Evolutionary conservation across 2,113 vertebrate species (phyloP).

Genomic region (Pao palembangensis): DNA sequence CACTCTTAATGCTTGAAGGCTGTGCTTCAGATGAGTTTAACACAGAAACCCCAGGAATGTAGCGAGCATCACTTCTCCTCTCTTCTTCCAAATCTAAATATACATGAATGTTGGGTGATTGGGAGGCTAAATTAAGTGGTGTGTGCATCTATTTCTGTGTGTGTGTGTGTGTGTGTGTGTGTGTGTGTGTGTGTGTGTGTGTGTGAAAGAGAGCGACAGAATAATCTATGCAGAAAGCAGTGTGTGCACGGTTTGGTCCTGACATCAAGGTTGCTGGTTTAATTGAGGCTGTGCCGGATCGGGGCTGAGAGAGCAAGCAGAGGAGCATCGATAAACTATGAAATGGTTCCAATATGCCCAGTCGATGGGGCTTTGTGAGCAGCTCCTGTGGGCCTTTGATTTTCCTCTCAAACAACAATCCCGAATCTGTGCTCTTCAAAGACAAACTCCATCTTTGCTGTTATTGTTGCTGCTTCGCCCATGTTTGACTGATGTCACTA

Average conservation of each 20-base stretch:
- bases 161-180: no score
- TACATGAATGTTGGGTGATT: slow-evolving; percentile 45
- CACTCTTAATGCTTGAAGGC: no score
- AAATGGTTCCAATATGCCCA: slow-evolving; percentile 73
- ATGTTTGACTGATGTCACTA: slow-evolving; percentile 69
- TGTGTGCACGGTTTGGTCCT: slow-evolving; percentile 45
- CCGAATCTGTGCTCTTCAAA: slow-evolving; percentile 69
- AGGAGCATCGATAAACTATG: slow-evolving; percentile 77
- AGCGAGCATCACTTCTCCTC: not conserved
- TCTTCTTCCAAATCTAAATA: slow-evolving; percentile 31
- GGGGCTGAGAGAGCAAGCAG: slow-evolving; percentile 61
- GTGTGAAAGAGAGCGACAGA: slow-evolving; percentile 8
- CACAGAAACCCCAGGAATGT: no score
- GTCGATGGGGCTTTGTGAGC: slow-evolving; percentile 72
- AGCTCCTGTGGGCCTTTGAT: slow-evolving; percentile 67
- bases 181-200: no score
- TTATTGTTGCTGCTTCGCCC: slow-evolving; percentile 57
- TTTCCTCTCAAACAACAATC: slow-evolving; percentile 73
- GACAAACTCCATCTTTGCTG: slow-evolving; percentile 67
- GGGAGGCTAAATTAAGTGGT: slow-evolving; percentile 24
- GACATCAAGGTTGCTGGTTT: slow-evolving; percentile 73
- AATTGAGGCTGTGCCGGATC: slow-evolving; percentile 65
- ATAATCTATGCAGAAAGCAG: slow-evolving; percentile 44
- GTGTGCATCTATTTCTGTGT: not conserved
- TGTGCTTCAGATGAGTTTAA: no score